phyloP scores from a whole-genome alignment of 2,888 invertebrate species.

The Microplitis deprimator region DNA sequence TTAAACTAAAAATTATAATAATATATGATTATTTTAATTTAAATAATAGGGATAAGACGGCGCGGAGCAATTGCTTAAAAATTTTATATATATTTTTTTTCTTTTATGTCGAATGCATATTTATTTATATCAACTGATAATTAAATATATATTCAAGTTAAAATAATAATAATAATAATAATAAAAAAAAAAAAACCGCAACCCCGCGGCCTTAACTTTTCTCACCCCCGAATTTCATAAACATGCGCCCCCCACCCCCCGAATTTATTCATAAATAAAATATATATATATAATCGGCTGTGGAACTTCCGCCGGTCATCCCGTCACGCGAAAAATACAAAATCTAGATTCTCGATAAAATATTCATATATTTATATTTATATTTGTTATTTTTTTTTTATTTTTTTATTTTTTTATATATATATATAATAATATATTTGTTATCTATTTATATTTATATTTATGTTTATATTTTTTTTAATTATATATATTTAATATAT shows the following conservation, averaged over 20 bases:
- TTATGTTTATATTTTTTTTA: conserved; percentile 48
- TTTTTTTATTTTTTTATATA: conserved; percentile 40
- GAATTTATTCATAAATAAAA: neutral
- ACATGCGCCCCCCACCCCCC: neutral
- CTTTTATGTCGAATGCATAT: neutral
- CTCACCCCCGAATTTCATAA: conserved; percentile 31
- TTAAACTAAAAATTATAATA: neutral
- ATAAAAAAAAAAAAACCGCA: neutral
- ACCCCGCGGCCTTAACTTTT: neutral
- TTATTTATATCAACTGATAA: neutral
- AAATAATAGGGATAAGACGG: neutral
- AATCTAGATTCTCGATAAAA: conserved; percentile 69
- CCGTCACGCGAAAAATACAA: conserved; percentile 67
- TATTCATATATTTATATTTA: conserved; percentile 57
- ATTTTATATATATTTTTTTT: neutral
- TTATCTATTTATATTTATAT: conserved; percentile 47
- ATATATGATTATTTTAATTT: neutral
- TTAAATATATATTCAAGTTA: neutral
- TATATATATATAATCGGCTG: conserved; percentile 41
- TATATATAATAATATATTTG: conserved; percentile 41
- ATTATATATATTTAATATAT: conserved; percentile 59
- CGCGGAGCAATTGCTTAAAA: neutral
- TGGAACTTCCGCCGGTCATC: conserved; percentile 57
- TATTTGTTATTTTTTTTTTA: conserved; percentile 41
- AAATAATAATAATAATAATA: neutral